Evolutionary conservation across 2,797 vertebrate species (phyloP).

Genomic region (Aulostomus chinensis): DNA sequence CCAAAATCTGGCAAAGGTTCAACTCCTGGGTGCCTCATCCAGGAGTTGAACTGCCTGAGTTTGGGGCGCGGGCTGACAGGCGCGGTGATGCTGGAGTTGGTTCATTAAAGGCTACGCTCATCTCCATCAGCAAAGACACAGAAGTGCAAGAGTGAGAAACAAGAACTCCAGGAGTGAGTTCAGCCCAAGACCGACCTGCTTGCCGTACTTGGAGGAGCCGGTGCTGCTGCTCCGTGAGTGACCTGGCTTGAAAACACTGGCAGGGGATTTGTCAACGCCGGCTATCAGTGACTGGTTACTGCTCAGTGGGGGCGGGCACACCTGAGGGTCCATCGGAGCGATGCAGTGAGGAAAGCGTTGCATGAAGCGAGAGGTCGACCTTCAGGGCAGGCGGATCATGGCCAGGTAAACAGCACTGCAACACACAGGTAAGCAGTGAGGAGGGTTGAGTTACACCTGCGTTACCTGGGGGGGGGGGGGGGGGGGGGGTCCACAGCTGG

Average conservation of each 20-base stretch:
- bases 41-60: no score
- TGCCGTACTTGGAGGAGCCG: constrained; percentile 79
- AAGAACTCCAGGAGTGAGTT: no score
- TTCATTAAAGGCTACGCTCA: no score
- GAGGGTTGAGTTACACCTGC: no score
- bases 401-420: constrained; percentile 35
- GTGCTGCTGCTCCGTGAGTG: constrained; percentile 83
- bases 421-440: background rate
- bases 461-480: no score
- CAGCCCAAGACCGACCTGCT: no score
- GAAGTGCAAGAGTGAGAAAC: background rate
- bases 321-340: constrained; percentile 69
- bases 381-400: constrained; percentile 45
- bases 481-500: no score
- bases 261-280: constrained; percentile 58
- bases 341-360: constrained; percentile 13
- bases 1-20: no score
- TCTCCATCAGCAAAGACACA: background rate
- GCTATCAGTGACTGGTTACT: constrained; percentile 65
- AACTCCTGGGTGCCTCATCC: no score
- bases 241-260: constrained; percentile 52
- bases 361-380: constrained; percentile 11
- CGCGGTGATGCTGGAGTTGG: no score
- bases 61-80: no score
- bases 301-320: constrained; percentile 48